Percentiles rank a stretch among this genome's conserved stretches.
Conservation (phyloP, 2,888 invertebrate genomes). For the Palloptera scutellata region DNA sequence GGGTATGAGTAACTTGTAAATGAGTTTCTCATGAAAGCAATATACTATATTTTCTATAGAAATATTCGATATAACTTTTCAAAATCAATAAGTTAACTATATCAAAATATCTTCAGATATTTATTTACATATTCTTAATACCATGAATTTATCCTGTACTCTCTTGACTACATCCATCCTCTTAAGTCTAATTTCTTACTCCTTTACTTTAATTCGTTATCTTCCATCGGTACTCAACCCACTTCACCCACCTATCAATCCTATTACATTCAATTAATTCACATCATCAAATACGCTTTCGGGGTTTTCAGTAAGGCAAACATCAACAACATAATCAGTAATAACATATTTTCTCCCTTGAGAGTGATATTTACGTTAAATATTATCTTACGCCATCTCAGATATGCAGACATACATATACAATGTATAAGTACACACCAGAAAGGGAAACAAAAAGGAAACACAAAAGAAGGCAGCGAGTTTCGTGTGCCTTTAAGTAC, state of each 20-base stretch:
- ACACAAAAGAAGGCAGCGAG: not conserved
- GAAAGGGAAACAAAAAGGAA: not conserved
- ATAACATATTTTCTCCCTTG: not conserved
- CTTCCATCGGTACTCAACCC: not conserved
- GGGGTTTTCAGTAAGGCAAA: not conserved
- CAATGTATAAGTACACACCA: not conserved
- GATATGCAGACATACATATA: not conserved
- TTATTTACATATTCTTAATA: too few relatives aligned
- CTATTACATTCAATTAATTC: slow-evolving; percentile 4
- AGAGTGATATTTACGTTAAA: slow-evolving; percentile 7
- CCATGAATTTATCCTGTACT: too few relatives aligned
- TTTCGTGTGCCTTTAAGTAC: not conserved
- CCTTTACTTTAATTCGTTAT: too few relatives aligned
- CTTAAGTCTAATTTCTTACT: too few relatives aligned
- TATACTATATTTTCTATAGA: too few relatives aligned
- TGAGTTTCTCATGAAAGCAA: too few relatives aligned
- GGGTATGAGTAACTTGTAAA: too few relatives aligned
- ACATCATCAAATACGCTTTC: slow-evolving; percentile 3
- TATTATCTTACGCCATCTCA: not conserved
- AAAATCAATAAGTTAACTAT: too few relatives aligned
- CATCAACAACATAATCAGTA: slow-evolving; percentile 17
- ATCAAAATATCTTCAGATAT: too few relatives aligned
- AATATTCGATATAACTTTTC: too few relatives aligned
- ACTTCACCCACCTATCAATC: not conserved
- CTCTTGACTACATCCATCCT: too few relatives aligned